Evolutionary conservation across 2,797 vertebrate genomes (phyloP).

Genomic region (Phrynocephalus guinanensis): DNA sequence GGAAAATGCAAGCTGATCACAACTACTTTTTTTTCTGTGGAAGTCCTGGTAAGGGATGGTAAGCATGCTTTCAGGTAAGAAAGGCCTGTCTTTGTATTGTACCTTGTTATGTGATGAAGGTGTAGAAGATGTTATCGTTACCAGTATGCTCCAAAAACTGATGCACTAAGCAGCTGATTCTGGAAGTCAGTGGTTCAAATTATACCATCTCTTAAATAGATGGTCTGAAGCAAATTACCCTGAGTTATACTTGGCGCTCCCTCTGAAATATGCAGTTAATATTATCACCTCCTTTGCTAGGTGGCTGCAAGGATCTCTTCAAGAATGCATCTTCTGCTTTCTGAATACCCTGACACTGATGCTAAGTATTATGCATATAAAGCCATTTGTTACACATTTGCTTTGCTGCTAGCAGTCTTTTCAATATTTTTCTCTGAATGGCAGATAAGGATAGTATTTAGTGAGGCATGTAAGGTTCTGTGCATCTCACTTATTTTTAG

Average conservation of each 20-base stretch:
- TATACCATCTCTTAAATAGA: neutral
- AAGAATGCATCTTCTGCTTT: neutral
- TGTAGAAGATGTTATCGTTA: too few relatives aligned
- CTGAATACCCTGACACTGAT: neutral
- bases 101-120: neutral
- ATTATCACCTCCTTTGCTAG: neutral
- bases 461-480: fast-evolving
- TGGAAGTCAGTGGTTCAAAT: neutral
- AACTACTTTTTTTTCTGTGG: constrained; percentile 21
- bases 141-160: too few relatives aligned
- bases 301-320: neutral
- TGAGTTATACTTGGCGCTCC: neutral
- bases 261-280: neutral
- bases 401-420: neutral
- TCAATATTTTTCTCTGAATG: neutral
- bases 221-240: neutral
- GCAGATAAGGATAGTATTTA: neutral
- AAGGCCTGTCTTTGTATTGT: neutral
- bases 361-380: neutral
- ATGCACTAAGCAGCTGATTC: neutral
- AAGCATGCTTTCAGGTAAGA: neutral
- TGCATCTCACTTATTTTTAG: neutral
- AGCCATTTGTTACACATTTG: neutral
- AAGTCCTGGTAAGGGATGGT: constrained; percentile 25
- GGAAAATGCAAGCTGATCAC: neutral